These are phyloP conservation scores for Sisor rabdophorus DNA, from an alignment of 2,113 vertebrate genomes.

Conservation along the genomic window DNA sequence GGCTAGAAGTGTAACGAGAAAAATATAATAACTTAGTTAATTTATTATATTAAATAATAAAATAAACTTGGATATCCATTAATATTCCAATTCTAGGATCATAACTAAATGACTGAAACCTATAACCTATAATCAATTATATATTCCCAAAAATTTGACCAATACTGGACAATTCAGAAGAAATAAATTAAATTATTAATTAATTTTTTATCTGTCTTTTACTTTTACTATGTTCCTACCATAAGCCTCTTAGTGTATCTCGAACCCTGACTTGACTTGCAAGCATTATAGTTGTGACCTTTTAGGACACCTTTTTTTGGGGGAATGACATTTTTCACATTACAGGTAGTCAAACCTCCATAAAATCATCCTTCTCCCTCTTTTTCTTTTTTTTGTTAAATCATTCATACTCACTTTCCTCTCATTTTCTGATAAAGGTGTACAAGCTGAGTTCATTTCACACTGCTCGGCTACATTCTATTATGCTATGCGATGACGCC, in stretches of 20 bases:
- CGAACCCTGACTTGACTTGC: conserved; percentile 19
- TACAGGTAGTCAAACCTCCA: conserved; percentile 44
- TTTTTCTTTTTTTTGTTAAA: conserved; percentile 14
- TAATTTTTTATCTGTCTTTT: no score
- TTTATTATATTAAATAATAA: no score
- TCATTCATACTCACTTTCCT: conserved; percentile 1
- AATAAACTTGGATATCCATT: no score
- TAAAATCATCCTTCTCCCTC: conserved; percentile 34
- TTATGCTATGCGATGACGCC: conserved; percentile 27
- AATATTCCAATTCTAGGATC: no score
- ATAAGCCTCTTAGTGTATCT: not conserved
- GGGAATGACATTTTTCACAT: conserved; percentile 42
- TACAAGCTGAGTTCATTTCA: conserved; percentile 31
- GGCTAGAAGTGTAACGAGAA: no score
- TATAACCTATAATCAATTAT: no score
- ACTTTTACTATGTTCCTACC: not conserved
- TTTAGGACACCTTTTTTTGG: no score
- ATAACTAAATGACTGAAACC: no score
- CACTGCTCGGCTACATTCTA: conserved; percentile 24
- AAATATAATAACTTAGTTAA: no score
- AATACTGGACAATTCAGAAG: no score
- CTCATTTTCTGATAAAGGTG: conserved; percentile 40
- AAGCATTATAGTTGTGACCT: conserved; percentile 11
- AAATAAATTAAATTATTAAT: not conserved
- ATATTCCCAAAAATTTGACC: no score